A percentile compares a stretch with the other conserved stretches of the same genome.
Conservation (phyloP, 2,888 invertebrate genomes). For the Drosophila neotestacea region DNA sequence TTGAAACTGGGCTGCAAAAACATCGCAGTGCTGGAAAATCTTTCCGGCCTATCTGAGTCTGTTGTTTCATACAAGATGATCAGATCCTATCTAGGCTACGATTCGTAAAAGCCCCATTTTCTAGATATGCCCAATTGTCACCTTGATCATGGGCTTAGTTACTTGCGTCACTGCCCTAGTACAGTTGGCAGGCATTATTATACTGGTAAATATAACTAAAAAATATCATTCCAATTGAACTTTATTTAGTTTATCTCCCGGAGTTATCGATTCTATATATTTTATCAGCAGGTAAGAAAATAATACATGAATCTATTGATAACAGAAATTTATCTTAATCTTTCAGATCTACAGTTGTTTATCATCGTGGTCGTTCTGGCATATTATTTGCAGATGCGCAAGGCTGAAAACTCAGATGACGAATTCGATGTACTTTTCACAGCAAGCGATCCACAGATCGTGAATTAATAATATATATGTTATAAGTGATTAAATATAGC, state of each 20-base stretch:
- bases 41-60: constrained; percentile 27
- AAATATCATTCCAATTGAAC: background rate
- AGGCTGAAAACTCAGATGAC: background rate
- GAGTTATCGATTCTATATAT: constrained; percentile 23
- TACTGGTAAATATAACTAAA: constrained; percentile 35
- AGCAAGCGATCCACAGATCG: background rate
- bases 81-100: no score
- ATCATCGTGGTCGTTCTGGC: constrained; percentile 48
- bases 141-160: constrained; percentile 22
- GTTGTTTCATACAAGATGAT: constrained; percentile 8
- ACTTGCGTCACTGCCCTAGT: constrained; percentile 10
- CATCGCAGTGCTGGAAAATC: constrained; percentile 44
- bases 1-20: constrained; percentile 51
- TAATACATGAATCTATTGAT: background rate
- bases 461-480: background rate
- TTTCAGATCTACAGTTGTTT: constrained; percentile 52
- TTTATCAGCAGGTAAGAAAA: constrained; percentile 29
- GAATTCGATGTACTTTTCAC: constrained; percentile 52
- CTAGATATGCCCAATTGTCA: background rate
- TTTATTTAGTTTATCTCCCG: background rate
- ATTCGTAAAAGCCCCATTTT: background rate
- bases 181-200: constrained; percentile 20
- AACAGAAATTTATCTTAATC: background rate
- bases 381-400: constrained; percentile 36
- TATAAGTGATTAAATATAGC: constrained; percentile 28